These are phyloP conservation scores for Tetramorium bicarinatum DNA, from an alignment of 2,888 invertebrate species.

Conservation along the genomic window DNA sequence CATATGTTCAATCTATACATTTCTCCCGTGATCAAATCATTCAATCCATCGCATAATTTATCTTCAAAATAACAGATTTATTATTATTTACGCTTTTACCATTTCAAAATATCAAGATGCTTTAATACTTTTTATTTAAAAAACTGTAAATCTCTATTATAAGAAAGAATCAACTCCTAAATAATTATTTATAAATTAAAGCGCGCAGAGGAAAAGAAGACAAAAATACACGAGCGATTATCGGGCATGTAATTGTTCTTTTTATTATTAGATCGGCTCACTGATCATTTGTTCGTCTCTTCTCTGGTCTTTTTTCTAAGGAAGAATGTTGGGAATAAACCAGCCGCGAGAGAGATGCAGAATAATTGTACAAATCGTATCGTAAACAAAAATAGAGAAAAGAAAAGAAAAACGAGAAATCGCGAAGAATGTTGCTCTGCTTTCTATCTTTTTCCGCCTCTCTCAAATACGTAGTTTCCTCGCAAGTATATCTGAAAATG, in stretches of 20 bases:
- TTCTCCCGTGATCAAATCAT: neutral
- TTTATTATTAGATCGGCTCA: conserved; percentile 61
- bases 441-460: neutral
- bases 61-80: neutral
- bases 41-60: neutral
- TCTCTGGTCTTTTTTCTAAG: conserved; percentile 35
- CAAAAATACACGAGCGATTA: neutral
- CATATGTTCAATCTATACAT: neutral
- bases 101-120: neutral
- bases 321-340: conserved; percentile 44
- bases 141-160: neutral
- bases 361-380: conserved; percentile 59
- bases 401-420: no score
- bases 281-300: conserved; percentile 50
- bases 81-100: neutral
- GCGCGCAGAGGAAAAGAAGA: neutral
- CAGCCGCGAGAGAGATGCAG: conserved; percentile 49
- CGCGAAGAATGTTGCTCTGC: conserved; percentile 40
- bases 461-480: conserved; percentile 26
- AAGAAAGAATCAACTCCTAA: conserved; percentile 1
- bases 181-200: conserved; percentile 37
- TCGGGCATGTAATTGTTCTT: conserved; percentile 50
- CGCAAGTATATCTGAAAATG: conserved; percentile 21
- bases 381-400: conserved; percentile 57
- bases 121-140: neutral